These are phyloP conservation scores for Menidia beryllina DNA, from an alignment of 2,113 vertebrate species.

Conservation along the genomic window DNA sequence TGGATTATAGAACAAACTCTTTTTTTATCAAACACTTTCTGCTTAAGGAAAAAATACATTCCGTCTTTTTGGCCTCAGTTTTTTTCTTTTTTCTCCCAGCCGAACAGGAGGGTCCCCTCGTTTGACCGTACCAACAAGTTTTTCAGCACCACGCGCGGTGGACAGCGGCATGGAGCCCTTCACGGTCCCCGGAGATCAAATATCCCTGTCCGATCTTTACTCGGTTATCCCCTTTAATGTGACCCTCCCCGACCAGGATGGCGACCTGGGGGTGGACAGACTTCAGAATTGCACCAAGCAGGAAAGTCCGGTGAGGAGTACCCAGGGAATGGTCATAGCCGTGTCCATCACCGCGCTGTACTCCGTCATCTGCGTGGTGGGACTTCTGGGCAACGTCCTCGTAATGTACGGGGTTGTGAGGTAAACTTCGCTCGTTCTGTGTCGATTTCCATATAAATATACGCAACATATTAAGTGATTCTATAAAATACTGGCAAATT, in stretches of 20 bases:
- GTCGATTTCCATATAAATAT: too few species aligned
- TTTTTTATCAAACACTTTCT: neutral
- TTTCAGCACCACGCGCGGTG: slow-evolving; percentile 14
- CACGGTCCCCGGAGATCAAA: slow-evolving; percentile 68
- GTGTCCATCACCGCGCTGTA: slow-evolving; percentile 93
- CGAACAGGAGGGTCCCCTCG: neutral
- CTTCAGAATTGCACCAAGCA: slow-evolving; percentile 79
- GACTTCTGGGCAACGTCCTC: slow-evolving; percentile 91
- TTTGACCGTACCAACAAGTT: slow-evolving; percentile 20
- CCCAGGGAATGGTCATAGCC: slow-evolving; percentile 86
- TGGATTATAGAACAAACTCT: too few species aligned
- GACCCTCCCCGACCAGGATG: slow-evolving; percentile 72
- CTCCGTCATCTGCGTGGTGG: slow-evolving; percentile 92
- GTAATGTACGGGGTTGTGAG: slow-evolving; percentile 95
- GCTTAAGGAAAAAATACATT: neutral
- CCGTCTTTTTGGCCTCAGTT: neutral
- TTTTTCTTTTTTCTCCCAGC: accelerated
- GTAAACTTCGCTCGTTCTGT: slow-evolving; percentile 75
- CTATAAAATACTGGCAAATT: neutral
- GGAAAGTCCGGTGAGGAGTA: slow-evolving; percentile 66
- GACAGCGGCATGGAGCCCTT: slow-evolving; percentile 80
- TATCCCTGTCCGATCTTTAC: slow-evolving; percentile 78
- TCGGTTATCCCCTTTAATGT: slow-evolving; percentile 80
- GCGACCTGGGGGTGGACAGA: slow-evolving; percentile 58
- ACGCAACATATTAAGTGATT: neutral